phyloP scores from a whole-genome alignment of 2,113 vertebrate genomes.

The Phaetusa simplex region DNA sequence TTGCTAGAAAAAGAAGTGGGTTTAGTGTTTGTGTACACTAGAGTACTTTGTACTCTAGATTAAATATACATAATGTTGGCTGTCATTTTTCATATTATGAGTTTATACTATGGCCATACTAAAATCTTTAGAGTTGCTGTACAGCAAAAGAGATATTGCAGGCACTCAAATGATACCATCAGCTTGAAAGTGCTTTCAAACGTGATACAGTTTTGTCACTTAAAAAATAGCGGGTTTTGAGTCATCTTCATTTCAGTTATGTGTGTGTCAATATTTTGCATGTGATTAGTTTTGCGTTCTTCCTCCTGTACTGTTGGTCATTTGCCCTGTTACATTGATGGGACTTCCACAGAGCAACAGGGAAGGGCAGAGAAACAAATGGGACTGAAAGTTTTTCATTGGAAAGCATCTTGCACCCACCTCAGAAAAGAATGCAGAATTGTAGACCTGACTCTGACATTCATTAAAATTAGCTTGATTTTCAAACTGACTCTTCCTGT shows the following conservation, averaged over 20 bases:
- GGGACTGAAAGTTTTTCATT: background rate
- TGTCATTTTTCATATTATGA: background rate
- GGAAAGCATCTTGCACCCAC: background rate
- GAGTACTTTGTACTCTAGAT: background rate
- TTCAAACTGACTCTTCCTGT: background rate
- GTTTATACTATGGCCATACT: background rate
- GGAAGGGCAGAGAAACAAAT: background rate
- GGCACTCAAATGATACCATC: background rate
- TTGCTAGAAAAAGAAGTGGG: background rate
- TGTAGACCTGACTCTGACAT: background rate
- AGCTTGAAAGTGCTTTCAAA: background rate
- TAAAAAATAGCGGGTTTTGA: background rate
- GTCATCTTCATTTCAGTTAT: background rate
- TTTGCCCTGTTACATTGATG: background rate
- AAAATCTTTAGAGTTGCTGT: background rate
- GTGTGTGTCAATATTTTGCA: background rate
- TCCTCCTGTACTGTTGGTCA: background rate
- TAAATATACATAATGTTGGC: background rate
- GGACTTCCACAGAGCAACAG: background rate
- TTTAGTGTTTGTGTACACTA: background rate
- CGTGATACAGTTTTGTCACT: background rate
- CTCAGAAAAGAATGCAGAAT: background rate
- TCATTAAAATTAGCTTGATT: background rate
- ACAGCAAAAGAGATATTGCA: background rate
- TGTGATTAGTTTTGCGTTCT: background rate